Percentiles rank a stretch among this genome's conserved stretches.
These are phyloP conservation scores for Epinephelus lanceolatus DNA, from an alignment of 2,113 vertebrate species.

Conservation along the genomic window DNA sequence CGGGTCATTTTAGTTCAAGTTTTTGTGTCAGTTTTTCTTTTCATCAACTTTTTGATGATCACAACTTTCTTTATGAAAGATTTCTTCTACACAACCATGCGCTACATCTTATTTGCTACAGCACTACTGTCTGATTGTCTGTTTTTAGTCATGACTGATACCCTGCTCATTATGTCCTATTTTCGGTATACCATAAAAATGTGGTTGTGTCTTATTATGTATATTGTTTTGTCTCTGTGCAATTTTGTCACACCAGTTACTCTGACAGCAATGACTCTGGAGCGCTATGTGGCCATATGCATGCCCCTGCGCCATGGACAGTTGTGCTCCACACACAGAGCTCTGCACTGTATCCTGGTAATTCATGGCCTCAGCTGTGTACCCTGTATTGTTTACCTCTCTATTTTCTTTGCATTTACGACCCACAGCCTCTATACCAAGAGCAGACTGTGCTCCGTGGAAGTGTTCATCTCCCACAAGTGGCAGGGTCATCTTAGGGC, in stretches of 20 bases:
- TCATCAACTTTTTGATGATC: conserved; percentile 51
- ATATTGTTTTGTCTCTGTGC: background rate
- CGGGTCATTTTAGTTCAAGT: conserved; percentile 47
- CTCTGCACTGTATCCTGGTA: conserved; percentile 45
- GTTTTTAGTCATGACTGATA: conserved; percentile 37
- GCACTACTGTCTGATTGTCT: conserved; percentile 63
- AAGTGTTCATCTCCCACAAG: conserved; percentile 12
- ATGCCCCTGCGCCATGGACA: conserved; percentile 66
- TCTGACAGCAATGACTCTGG: conserved; percentile 72
- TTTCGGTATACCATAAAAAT: background rate
- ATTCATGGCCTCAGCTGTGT: conserved; percentile 56
- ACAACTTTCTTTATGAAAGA: conserved; percentile 62
- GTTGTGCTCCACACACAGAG: conserved; percentile 48
- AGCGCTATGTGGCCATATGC: conserved; percentile 72
- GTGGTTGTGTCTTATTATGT: conserved; percentile 38
- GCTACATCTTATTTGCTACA: conserved; percentile 73
- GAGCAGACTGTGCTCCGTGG: background rate
- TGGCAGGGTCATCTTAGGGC: conserved; percentile 68
- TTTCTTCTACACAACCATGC: conserved; percentile 56
- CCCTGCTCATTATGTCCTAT: background rate
- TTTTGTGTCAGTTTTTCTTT: conserved; percentile 48
- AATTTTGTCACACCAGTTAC: conserved; percentile 52
- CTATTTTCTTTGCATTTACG: background rate
- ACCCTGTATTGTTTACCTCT: conserved; percentile 16
- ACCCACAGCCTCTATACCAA: conserved; percentile 11